Conservation (phyloP, 2,888 invertebrate species). For the Rhyacophila evoluta region DNA sequence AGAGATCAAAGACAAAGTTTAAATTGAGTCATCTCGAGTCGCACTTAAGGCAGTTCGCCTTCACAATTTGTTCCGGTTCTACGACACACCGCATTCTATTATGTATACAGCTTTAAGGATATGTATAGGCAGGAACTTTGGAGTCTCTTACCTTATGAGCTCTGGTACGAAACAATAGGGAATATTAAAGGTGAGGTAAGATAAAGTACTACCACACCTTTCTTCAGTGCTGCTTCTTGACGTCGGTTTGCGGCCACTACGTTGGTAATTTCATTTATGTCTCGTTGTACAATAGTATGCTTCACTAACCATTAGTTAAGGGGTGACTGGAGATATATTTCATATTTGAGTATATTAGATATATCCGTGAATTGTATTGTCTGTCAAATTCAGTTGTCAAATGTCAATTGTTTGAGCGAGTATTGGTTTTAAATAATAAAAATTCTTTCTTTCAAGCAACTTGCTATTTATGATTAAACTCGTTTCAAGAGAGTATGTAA, state of each 20-base stretch:
- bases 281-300: not conserved
- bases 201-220: not conserved
- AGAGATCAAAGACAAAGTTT: conserved; percentile 7
- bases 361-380: too few species aligned
- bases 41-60: conserved; percentile 19
- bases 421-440: too few species aligned
- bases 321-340: not conserved
- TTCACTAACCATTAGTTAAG: not conserved
- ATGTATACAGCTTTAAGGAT: not conserved
- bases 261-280: not conserved
- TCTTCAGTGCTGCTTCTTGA: not conserved
- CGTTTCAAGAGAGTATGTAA: too few species aligned
- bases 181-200: conserved; percentile 3
- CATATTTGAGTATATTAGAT: too few species aligned
- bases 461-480: too few species aligned
- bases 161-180: not conserved
- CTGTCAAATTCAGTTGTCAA: too few species aligned
- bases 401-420: too few species aligned
- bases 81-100: not conserved
- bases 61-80: conserved; percentile 3
- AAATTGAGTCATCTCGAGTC: conserved; percentile 24
- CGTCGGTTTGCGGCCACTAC: not conserved
- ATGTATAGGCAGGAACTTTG: not conserved
- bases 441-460: too few species aligned
- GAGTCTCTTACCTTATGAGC: not conserved